These are phyloP conservation scores for Drosophila austrosaltans DNA, from an alignment of 2,888 invertebrate genomes.

Conservation along the genomic window DNA sequence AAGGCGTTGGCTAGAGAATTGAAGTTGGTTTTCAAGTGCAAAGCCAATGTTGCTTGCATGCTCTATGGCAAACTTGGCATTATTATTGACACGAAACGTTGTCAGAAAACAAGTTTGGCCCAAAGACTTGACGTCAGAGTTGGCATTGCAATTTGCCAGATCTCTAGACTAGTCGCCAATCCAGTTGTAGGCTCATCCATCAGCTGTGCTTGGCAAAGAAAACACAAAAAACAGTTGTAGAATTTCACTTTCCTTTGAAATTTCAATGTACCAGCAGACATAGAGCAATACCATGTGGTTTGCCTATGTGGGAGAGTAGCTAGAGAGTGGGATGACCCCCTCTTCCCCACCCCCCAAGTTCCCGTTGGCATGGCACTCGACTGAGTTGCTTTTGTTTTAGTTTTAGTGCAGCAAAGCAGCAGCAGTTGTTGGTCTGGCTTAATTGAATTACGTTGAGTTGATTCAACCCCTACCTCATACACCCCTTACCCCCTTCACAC, in stretches of 20 bases:
- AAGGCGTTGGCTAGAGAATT: slow-evolving; percentile 14
- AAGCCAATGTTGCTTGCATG: slow-evolving; percentile 65
- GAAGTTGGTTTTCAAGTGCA: slow-evolving; percentile 65
- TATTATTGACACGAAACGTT: slow-evolving; percentile 71
- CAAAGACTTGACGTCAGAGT: slow-evolving; percentile 4
- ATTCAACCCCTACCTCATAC: not conserved
- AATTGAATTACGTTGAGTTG: slow-evolving; percentile 70
- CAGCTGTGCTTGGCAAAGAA: slow-evolving; percentile 58
- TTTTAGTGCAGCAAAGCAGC: slow-evolving; percentile 42
- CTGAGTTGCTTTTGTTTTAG: slow-evolving; percentile 8
- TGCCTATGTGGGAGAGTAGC: slow-evolving; percentile 5
- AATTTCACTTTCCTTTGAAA: slow-evolving; percentile 81
- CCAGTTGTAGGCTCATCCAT: slow-evolving; percentile 42
- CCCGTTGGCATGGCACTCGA: slow-evolving; percentile 47
- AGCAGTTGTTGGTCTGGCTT: slow-evolving; percentile 45
- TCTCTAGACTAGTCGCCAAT: slow-evolving; percentile 15
- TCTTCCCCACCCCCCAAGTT: slow-evolving; percentile 13
- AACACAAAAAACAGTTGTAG: slow-evolving; percentile 43
- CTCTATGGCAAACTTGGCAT: slow-evolving; percentile 38
- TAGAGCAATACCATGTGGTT: slow-evolving; percentile 57
- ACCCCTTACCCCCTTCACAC: not conserved
- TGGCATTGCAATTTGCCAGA: slow-evolving; percentile 9
- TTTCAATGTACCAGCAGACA: slow-evolving; percentile 60
- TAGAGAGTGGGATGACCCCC: not conserved
- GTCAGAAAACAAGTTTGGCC: slow-evolving; percentile 26